Evolutionary conservation across 2,888 invertebrate genomes (phyloP).

Genomic region (Lagria hirta): DNA sequence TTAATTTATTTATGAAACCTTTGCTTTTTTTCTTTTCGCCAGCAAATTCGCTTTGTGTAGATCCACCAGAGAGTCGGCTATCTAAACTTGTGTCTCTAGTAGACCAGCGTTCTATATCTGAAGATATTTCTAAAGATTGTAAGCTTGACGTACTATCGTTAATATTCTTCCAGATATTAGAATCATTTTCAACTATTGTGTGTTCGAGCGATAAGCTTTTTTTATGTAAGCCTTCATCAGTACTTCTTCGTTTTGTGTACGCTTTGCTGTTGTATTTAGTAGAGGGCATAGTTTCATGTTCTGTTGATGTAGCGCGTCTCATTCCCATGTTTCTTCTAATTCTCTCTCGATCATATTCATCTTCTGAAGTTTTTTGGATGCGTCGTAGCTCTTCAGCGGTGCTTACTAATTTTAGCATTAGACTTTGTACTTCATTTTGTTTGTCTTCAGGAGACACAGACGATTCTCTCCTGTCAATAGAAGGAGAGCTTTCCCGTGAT

Average conservation of each 20-base stretch:
- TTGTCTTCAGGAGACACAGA: constrained; percentile 53
- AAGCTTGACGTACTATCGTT: constrained; percentile 78
- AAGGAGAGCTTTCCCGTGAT: constrained; percentile 72
- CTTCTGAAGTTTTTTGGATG: constrained; percentile 57
- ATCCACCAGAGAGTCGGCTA: constrained; percentile 80
- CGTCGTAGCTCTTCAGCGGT: constrained; percentile 66
- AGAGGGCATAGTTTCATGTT: constrained; percentile 60
- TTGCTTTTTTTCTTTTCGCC: constrained; percentile 77
- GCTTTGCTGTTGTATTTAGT: constrained; percentile 31
- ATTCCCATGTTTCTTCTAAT: constrained; percentile 50
- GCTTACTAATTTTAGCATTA: constrained; percentile 67
- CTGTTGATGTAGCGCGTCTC: constrained; percentile 62
- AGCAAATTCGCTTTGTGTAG: constrained; percentile 80
- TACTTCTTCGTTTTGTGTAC: constrained; percentile 32
- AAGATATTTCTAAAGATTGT: constrained; percentile 63
- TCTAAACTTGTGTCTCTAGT: constrained; percentile 77
- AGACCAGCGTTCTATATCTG: constrained; percentile 60
- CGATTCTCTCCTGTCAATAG: constrained; percentile 56
- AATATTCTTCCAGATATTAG: constrained; percentile 81
- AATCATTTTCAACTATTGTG: constrained; percentile 57
- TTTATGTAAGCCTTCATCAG: constrained; percentile 60
- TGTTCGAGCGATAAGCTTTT: constrained; percentile 75
- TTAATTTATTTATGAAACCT: constrained; percentile 80
- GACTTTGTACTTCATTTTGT: constrained; percentile 49
- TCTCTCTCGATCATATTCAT: constrained; percentile 58